These are phyloP conservation scores for Xestia sexstrigata DNA, from an alignment of 2,888 invertebrate genomes.

Conservation along the genomic window DNA sequence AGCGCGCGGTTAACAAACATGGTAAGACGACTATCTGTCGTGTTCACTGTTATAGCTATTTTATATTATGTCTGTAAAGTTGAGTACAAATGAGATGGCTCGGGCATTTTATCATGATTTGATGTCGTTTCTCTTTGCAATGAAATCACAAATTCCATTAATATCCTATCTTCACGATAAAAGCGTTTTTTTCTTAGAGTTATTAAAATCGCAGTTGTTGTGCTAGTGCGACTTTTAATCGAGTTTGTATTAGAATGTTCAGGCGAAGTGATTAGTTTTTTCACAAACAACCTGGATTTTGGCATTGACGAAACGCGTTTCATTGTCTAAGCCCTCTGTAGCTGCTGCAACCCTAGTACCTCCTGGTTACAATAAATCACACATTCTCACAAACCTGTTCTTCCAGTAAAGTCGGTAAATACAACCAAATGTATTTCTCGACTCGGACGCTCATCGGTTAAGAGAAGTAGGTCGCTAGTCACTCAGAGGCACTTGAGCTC, in stretches of 20 bases:
- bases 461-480: constrained; percentile 47
- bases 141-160: neutral
- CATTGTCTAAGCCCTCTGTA: neutral
- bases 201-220: neutral
- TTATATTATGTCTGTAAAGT: constrained; percentile 12
- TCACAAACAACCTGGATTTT: neutral
- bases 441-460: constrained; percentile 10
- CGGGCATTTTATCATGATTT: constrained; percentile 15
- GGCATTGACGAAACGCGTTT: neutral
- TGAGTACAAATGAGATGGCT: constrained; percentile 19
- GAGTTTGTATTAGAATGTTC: neutral
- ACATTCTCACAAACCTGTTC: neutral
- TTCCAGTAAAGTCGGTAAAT: neutral
- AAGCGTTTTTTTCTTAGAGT: neutral
- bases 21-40: constrained; percentile 4
- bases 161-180: neutral
- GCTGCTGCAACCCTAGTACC: neutral
- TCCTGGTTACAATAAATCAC: neutral
- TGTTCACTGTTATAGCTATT: constrained; percentile 5
- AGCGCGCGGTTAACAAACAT: neutral
- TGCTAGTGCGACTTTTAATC: too few species aligned
- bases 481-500: constrained; percentile 36
- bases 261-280: neutral
- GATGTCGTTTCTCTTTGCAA: constrained; percentile 8
- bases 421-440: constrained; percentile 1